Evolutionary conservation across 2,113 vertebrate genomes (phyloP).

Genomic region (Dasyprocta punctata): DNA sequence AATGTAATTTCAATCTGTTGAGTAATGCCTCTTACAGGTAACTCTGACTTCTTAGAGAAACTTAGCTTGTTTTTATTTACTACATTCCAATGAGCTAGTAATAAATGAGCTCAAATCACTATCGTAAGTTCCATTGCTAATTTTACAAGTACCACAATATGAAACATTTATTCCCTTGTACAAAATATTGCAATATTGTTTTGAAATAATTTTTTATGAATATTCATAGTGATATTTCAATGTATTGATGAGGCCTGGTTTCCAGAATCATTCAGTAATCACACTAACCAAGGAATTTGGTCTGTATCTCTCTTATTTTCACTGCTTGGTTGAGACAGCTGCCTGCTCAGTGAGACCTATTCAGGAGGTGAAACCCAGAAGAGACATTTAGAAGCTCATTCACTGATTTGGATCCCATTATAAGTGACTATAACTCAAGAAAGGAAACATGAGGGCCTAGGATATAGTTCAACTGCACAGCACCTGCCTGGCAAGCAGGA

Average conservation of each 20-base stretch:
- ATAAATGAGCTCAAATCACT: not conserved
- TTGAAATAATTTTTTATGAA: constrained; percentile 12
- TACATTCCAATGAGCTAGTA: not conserved
- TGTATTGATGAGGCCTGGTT: not conserved
- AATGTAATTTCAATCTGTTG: not conserved
- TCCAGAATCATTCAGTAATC: not conserved
- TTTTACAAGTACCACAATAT: not conserved
- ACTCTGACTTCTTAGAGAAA: not conserved
- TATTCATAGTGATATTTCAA: not conserved
- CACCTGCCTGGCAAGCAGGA: too few relatives aligned
- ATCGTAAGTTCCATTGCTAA: not conserved
- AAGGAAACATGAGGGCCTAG: not conserved
- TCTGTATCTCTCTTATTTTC: constrained; percentile 16
- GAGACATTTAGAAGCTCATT: constrained; percentile 20
- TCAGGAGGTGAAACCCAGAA: not conserved
- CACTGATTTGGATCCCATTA: not conserved
- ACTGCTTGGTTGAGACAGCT: not conserved
- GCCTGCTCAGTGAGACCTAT: constrained; percentile 24
- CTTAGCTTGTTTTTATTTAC: not conserved
- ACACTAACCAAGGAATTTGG: constrained; percentile 24
- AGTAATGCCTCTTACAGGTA: not conserved
- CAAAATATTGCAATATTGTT: not conserved
- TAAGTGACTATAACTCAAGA: constrained; percentile 18
- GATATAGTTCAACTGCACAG: too few relatives aligned
- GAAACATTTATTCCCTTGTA: not conserved